Base-by-base conservation (phyloP, 1,140 invertebrate species). In the Drosophila funebris region DNA sequence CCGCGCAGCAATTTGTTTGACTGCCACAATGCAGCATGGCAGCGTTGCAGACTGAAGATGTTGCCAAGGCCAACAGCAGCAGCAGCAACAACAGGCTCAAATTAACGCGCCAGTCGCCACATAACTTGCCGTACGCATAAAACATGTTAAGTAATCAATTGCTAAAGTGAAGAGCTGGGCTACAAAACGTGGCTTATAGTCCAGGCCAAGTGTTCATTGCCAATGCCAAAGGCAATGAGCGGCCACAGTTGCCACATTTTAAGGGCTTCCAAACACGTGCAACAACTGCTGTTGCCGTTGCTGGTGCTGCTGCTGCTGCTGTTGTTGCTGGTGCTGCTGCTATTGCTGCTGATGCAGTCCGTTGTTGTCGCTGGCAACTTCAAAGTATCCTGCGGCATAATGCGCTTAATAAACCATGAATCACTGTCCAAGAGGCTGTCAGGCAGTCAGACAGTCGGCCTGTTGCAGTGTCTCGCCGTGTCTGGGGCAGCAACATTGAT, bases 401-500 rank as follows among this genome's bases (percentile, higher is more conserved):
- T 90, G 80, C 81, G 89, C 89, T 90, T 90, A 90, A 90, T 90
- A 90, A 90, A 90, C 89, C 89, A 90, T 90, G 89, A 90, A 90
- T 90, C 89, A 90, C 89, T 90, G 89, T 89, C 89, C 80, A 76
- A 74, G 80, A 72, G 75, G 69, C 85, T 85, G 85, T 90, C 85
- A 85, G 74, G 70, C 60, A 36, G 44, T 43, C 27, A 41, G 14
- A 16, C 39, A 44, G 29, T 48, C 13, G 11, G 11, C 16, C 36
- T 41, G 8, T 7, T 36, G 33, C 33, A 36, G 33, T 36, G 44
- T 36, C 33, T 36, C 13, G 33, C 33, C 33, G 3, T 58, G 53
- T n/a, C 54, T 31, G 37, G 27, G 48, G 48, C 48, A 75, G 44
- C 84, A 83, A 90, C 89, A 90, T 90, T 90, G 89, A 90, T 90